A percentile compares a stretch with the other conserved stretches of the same genome.
Conservation (phyloP, 2,888 invertebrate species). For the Microplitis manilae region DNA sequence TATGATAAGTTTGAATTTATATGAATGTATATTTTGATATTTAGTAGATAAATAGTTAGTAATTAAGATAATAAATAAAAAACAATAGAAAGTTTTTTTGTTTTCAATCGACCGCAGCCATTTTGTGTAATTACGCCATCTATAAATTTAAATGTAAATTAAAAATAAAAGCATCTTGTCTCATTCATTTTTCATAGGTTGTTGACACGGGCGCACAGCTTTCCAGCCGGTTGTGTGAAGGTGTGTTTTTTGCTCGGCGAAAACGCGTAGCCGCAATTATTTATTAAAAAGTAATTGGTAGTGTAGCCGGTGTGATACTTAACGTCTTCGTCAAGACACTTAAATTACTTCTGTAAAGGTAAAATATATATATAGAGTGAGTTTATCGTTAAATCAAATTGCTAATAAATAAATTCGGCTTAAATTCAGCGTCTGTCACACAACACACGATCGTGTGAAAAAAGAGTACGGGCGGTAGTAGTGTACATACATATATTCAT, state of each 20-base stretch:
- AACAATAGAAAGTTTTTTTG: neutral
- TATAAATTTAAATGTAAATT: neutral
- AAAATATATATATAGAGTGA: conserved; percentile 2
- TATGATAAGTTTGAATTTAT: too few species aligned
- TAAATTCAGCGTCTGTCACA: conserved; percentile 61
- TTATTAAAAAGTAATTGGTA: conserved; percentile 36
- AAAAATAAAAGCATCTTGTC: conserved; percentile 57
- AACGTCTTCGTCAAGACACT: neutral
- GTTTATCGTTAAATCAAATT: neutral
- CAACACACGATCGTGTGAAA: conserved; percentile 31
- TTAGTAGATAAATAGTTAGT: neutral
- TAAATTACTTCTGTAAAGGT: conserved; percentile 42
- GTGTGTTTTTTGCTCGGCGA: conserved; percentile 59
- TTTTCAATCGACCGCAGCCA: neutral
- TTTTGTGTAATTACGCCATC: conserved; percentile 23
- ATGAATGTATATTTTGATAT: too few species aligned
- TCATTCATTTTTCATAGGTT: conserved; percentile 65
- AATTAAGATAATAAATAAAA: neutral
- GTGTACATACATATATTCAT: neutral
- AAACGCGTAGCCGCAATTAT: conserved; percentile 47
- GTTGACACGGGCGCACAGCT: conserved; percentile 64
- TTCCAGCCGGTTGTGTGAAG: conserved; percentile 64
- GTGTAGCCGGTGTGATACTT: conserved; percentile 29
- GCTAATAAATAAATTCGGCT: conserved; percentile 51
- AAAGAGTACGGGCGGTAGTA: conserved; percentile 4